Evolutionary conservation across 2,888 invertebrate genomes (phyloP), one percentile per base, ranked within the genome.

Genomic region (Syrista parreyssii): DNA sequence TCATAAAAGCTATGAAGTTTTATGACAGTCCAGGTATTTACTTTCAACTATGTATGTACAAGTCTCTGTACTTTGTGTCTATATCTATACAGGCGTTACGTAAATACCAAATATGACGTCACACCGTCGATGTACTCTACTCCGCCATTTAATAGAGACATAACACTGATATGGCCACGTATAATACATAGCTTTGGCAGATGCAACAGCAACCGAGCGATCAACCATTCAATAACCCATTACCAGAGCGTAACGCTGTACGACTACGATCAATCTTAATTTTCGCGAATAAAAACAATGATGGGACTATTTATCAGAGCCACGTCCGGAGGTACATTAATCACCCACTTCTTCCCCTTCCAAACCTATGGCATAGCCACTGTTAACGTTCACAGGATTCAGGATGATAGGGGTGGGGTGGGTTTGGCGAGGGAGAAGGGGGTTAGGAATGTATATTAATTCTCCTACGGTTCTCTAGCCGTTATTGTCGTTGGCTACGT

Each of bases 241-340:
- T 32, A 30, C 69, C 69, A 32, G 69, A 69, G 30, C 69, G 69
- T 32, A 32, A 32, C 31, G 32, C 6, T 30, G 30, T 12, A 30
- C 30, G 69, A 72, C 68, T n/a, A 35, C 76, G 72, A 81, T 80
- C 74, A 40, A 79, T 81, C 77, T 81, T 80, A 77, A 81, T 81
- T 80, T 81, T 40, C 11, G 35, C 30, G 68, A 73, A 72, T 77
- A 75, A 77, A 76, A 80, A 79, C 75, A 76, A 72, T 76, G 69
- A 80, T 77, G 74, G 75, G 69, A 74, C 68, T 79, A 74, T 81
- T 80, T 75, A 81, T 81, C 79, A 81, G 73, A 35, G 33, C 36
- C 68, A 73, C 34, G 69, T 32, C 40, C 73, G 76, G 55, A 33
- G 76, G 74, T 36, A 40, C 80, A 77, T 81, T 81, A 81, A 81